These are phyloP conservation scores for Cantharis lateralis DNA, from an alignment of 2,888 invertebrate species.

Conservation along the genomic window DNA sequence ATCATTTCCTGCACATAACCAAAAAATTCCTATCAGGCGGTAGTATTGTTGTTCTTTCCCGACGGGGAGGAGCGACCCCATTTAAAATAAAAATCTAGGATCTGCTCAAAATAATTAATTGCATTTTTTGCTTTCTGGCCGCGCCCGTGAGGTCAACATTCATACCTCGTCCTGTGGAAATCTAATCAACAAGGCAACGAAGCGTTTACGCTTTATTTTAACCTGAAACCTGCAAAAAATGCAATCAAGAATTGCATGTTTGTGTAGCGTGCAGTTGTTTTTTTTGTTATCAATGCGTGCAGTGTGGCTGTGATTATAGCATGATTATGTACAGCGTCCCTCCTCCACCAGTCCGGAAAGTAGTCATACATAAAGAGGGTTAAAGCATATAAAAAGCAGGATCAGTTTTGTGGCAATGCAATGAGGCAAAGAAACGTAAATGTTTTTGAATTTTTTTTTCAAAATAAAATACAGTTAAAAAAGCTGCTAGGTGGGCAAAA, in stretches of 20 bases:
- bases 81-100: constrained; percentile 1
- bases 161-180: not conserved
- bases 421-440: not conserved
- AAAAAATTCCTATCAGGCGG: constrained; percentile 94
- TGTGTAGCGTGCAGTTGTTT: constrained; percentile 20
- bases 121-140: not conserved
- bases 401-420: not conserved
- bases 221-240: not conserved
- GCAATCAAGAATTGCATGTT: constrained; percentile 5
- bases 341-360: constrained; percentile 59
- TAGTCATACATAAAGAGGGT: constrained; percentile 48
- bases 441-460: not conserved
- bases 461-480: not conserved
- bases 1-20: constrained; percentile 98
- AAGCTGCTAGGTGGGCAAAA: constrained; percentile 2
- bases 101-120: not conserved
- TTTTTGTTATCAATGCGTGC: constrained; percentile 33
- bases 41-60: constrained; percentile 69
- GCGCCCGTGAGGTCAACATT: not conserved
- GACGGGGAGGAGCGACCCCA: constrained; percentile 60
- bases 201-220: not conserved
- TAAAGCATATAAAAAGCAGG: constrained; percentile 47
- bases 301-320: constrained; percentile 31
- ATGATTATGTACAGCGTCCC: constrained; percentile 52
- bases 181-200: not conserved